These are phyloP conservation scores for Anguilla marmorata DNA, from an alignment of 2,797 vertebrate genomes.

Conservation along the genomic window DNA sequence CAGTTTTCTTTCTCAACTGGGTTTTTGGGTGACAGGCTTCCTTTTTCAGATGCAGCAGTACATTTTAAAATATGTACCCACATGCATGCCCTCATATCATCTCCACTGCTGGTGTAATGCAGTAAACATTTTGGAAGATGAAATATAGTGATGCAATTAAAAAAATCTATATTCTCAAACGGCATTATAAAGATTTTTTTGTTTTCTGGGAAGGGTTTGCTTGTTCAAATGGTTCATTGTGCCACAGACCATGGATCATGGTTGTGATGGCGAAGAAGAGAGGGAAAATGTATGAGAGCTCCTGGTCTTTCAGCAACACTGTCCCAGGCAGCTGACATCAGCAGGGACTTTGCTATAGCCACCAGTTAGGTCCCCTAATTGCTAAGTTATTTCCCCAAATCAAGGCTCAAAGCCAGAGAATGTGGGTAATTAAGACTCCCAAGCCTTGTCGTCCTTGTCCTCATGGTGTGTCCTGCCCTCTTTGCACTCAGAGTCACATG, in stretches of 20 bases:
- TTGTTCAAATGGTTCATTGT: neutral
- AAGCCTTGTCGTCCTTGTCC: neutral
- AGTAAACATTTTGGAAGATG: neutral
- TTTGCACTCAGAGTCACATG: neutral
- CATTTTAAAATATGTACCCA: neutral
- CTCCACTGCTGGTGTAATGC: neutral
- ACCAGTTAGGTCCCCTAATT: conserved; percentile 2
- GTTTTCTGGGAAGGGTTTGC: neutral
- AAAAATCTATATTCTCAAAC: neutral
- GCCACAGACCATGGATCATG: neutral
- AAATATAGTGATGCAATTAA: neutral
- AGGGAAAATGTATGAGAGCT: neutral
- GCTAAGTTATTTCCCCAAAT: neutral
- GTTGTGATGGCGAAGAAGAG: neutral
- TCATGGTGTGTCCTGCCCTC: neutral
- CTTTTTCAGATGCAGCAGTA: neutral
- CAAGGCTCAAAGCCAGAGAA: neutral
- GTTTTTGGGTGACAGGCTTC: neutral
- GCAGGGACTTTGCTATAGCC: neutral
- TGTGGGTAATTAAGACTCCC: neutral
- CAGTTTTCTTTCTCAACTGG: neutral
- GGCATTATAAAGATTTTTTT: neutral
- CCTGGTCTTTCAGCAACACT: conserved; percentile 3
- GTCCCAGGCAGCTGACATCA: neutral
- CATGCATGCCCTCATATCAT: neutral